Conservation (phyloP, 64 coral and sea anemone genomes). For the Montipora foliosa region DNA sequence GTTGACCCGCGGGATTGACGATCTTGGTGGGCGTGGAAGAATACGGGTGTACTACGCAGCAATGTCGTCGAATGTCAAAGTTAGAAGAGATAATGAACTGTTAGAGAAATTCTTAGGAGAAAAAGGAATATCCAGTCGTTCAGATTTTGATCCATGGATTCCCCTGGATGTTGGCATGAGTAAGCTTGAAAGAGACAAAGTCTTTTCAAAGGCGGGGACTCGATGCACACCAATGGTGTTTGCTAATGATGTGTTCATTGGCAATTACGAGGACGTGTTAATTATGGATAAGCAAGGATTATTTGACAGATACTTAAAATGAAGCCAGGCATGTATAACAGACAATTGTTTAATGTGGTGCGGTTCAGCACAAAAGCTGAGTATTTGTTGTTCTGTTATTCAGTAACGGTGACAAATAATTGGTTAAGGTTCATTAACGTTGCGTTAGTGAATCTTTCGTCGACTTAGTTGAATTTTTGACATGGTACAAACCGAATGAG, state of each 20-base stretch:
- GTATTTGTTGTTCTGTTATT: neutral
- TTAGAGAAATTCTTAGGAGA: conserved; percentile 80
- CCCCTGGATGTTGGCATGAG: conserved; percentile 85
- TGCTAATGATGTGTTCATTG: conserved; percentile 81
- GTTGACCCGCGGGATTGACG: conserved; percentile 2
- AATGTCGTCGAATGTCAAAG: conserved; percentile 75
- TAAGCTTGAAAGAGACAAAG: conserved; percentile 71
- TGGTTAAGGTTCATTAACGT: neutral
- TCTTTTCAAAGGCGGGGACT: conserved; percentile 87
- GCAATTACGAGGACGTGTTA: conserved; percentile 87
- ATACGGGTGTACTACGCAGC: conserved; percentile 91
- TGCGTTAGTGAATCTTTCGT: neutral
- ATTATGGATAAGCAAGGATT: conserved; percentile 90
- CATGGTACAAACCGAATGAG: too few relatives aligned
- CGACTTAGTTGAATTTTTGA: neutral
- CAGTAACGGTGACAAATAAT: neutral
- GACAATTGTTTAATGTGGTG: neutral
- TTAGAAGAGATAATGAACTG: conserved; percentile 66
- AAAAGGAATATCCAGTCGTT: conserved; percentile 68
- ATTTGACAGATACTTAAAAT: conserved; percentile 73
- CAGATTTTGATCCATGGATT: conserved; percentile 78
- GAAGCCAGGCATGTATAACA: neutral
- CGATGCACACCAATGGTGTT: conserved; percentile 89
- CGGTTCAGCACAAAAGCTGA: neutral
- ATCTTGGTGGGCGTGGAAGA: conserved; percentile 53